phyloP scores from a whole-genome alignment of 1,140 invertebrate genomes.

The Mamestra configurata region DNA sequence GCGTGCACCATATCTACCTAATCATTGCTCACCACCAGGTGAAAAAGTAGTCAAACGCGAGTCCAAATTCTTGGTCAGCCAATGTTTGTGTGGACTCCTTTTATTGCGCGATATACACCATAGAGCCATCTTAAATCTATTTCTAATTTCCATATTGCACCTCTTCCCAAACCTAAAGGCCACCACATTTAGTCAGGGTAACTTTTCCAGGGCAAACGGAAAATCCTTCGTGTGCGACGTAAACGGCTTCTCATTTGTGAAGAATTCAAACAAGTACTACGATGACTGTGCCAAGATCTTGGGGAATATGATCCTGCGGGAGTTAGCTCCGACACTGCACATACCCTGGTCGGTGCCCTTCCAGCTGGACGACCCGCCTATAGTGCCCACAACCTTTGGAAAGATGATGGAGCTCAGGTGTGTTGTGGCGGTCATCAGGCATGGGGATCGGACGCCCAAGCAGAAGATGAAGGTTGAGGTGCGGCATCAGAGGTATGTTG shows the following conservation, averaged over 20 bases:
- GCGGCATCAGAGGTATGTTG: conserved; percentile 97
- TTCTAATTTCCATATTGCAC: too few species aligned
- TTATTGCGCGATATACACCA: too few species aligned
- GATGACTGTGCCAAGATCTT: conserved; percentile 99
- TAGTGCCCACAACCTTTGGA: conserved; percentile 99
- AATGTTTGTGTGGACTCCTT: too few species aligned
- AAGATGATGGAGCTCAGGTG: conserved; percentile 99
- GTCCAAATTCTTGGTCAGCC: too few species aligned
- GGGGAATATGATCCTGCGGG: conserved; percentile 96
- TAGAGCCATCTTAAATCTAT: too few species aligned
- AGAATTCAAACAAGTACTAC: conserved; percentile 99
- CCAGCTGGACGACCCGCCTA: conserved; percentile 99
- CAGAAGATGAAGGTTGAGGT: conserved; percentile 99
- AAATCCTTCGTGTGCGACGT: conserved; percentile 99
- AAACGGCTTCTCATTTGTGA: conserved; percentile 99
- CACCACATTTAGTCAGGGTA: background rate
- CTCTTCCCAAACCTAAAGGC: background rate
- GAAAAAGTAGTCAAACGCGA: too few species aligned
- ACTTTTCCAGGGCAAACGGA: conserved; percentile 94
- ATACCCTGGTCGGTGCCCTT: conserved; percentile 99
- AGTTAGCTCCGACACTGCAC: conserved; percentile 97
- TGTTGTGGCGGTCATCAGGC: conserved; percentile 99
- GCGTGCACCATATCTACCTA: too few species aligned
- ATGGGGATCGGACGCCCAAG: conserved; percentile 99
- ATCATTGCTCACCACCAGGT: too few species aligned